Conservation (phyloP, 2,797 vertebrate species). For the Acropternis orthonyx region DNA sequence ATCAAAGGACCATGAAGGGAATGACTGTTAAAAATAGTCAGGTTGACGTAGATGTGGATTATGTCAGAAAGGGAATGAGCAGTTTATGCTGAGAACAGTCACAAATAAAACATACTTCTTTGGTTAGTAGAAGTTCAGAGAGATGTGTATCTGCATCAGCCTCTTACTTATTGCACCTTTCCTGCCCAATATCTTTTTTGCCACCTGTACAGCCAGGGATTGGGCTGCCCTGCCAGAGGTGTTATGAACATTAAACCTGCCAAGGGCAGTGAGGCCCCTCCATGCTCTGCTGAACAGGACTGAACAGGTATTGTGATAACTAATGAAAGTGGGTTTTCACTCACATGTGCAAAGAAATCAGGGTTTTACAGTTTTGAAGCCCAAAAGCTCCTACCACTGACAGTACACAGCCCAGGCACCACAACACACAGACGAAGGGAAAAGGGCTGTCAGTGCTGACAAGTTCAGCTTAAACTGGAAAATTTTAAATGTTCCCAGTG, state of each 20-base stretch:
- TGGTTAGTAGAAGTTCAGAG: not conserved
- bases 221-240: not conserved
- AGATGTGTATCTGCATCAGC: not conserved
- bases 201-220: not conserved
- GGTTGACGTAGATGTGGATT: not conserved
- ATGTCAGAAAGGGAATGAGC: not conserved
- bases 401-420: not conserved
- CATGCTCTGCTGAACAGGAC: not conserved
- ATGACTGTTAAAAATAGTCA: not conserved
- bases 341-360: not conserved
- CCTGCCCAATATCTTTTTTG: not conserved
- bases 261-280: not conserved
- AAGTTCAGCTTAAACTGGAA: constrained; percentile 66
- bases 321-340: constrained; percentile 1
- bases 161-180: not conserved
- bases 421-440: not conserved
- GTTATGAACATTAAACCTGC: not conserved
- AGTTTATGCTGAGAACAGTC: not conserved
- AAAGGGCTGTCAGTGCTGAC: constrained; percentile 57
- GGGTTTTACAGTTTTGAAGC: not conserved
- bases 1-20: not conserved
- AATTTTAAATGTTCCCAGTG: constrained; percentile 71
- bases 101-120: not conserved
- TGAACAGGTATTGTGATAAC: not conserved
- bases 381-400: not conserved